Conservation (phyloP, 23 tunicate species). For the Styela plicata region DNA sequence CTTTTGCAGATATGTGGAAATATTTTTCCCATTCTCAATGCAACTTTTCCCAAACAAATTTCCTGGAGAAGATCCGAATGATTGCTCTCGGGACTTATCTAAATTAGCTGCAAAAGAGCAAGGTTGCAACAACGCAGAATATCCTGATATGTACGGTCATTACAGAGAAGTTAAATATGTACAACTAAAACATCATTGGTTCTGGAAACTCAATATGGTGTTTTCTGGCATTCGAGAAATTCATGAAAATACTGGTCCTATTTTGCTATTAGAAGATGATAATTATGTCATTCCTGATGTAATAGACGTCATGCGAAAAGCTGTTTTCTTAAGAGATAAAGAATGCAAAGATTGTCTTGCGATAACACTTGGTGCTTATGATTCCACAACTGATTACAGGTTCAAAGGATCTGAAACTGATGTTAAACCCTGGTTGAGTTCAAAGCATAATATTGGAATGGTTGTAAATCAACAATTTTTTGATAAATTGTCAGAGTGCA, state of each 20-base stretch:
- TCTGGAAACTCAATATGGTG: conserved; percentile 89
- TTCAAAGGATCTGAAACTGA: conserved; percentile 39
- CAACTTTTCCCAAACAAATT: conserved; percentile 61
- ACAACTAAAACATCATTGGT: conserved; percentile 93
- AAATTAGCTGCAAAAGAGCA: conserved; percentile 47
- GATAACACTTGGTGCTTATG: conserved; percentile 76
- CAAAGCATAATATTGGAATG: conserved; percentile 81
- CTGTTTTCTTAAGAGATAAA: conserved; percentile 16
- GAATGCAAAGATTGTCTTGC: conserved; percentile 57
- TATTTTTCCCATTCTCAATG: conserved; percentile 90
- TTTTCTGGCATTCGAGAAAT: conserved; percentile 57
- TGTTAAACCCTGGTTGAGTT: conserved; percentile 62
- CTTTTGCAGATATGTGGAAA: conserved; percentile 78
- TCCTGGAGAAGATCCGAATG: conserved; percentile 90
- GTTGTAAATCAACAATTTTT: conserved; percentile 45
- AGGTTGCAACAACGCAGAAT: conserved; percentile 89
- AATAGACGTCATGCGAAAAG: conserved; percentile 31
- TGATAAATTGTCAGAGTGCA: conserved; percentile 32
- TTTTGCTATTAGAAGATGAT: conserved; percentile 80
- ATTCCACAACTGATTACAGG: conserved; percentile 29
- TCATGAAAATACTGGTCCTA: conserved; percentile 28
- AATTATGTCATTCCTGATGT: conserved; percentile 77
- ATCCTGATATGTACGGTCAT: conserved; percentile 81
- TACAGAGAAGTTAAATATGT: conserved; percentile 86
- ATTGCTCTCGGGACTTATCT: conserved; percentile 69